Evolutionary conservation across 1,140 invertebrate species (phyloP), one percentile per base, ranked within the genome.

Genomic region (Penaeus indicus): DNA sequence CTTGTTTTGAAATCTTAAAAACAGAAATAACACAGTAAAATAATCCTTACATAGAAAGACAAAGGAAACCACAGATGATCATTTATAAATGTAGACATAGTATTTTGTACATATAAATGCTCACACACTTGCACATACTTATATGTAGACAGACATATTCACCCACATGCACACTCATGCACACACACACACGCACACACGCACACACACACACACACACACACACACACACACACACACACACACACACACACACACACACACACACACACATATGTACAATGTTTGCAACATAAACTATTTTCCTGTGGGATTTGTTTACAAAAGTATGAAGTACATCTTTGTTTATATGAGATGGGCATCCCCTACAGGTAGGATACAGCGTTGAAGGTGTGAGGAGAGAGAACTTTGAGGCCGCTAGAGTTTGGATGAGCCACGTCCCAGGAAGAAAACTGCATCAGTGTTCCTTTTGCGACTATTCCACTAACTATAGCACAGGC

Each of bases 391-490:
- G 84, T 75, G 69, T 75, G 54, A 72, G 47, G 84, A 54, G n/a
- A 22, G 84, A 25, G 42, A 42, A 60, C 60, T 32, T 16, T 22
- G 25, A 80, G 47, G 47, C 21, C 18, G 13, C 78, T 60, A 80
- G 78, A 80, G 11, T 80, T 69, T 75, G 69, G 84, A 75, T 11
- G 84, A 72, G 69, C 84, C 38, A 54, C 69, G 38, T 19, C 69
- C 47, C 69, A 60, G 77, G 85, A 67, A 38, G 85, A 60, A 86
- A 80, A 72, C 47, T 86, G n/a, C 85, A 86, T 42, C 75, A 67
- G 77, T 86, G 85, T 67, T 60, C 85, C 77, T 80, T 64, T 77
- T 86, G 85, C 62, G n/a, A 25, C 54, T 86, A 86, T 63, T 38
- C 77, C 32, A 86, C 85, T 42, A 67, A 64, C 22, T 80, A 86